These are phyloP conservation scores for Chaetorhynchus papuensis DNA, from an alignment of 2,113 vertebrate species.

Conservation along the genomic window DNA sequence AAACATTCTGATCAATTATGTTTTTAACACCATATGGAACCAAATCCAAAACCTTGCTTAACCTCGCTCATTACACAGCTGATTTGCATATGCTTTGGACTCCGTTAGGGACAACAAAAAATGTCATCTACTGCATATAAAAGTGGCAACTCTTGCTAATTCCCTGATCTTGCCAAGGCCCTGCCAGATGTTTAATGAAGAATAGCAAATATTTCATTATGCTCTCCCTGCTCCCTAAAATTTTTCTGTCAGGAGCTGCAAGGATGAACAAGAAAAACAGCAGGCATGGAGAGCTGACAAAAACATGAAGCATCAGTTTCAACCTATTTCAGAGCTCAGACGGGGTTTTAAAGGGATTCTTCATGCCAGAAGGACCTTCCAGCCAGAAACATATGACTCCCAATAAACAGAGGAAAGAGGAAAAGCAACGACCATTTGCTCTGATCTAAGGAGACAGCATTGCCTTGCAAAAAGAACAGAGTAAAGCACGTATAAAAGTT, in stretches of 20 bases:
- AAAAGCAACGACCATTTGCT: neutral
- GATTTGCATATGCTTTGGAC: constrained; percentile 44
- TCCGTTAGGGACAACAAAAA: constrained; percentile 25
- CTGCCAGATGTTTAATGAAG: constrained; percentile 45
- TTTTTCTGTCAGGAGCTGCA: neutral
- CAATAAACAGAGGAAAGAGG: neutral
- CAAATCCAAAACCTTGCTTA: constrained; percentile 20
- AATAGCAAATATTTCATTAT: constrained; percentile 44
- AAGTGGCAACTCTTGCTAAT: constrained; percentile 27
- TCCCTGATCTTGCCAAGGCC: constrained; percentile 40
- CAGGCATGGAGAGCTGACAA: neutral
- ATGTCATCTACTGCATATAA: neutral
- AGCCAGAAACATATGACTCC: neutral
- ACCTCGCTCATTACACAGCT: constrained; percentile 18
- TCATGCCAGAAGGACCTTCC: neutral
- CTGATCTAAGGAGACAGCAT: neutral
- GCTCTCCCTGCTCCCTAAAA: constrained; percentile 1
- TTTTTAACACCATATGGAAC: constrained; percentile 37
- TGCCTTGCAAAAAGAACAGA: neutral
- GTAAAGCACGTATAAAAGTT: neutral
- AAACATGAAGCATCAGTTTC: neutral
- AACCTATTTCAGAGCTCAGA: neutral
- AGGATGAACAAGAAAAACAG: constrained; percentile 1
- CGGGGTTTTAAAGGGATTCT: neutral
- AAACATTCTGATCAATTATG: constrained; percentile 44